Evolutionary conservation across 2,113 vertebrate species (phyloP), one percentile per base, ranked within the genome.

Genomic region (Alethe diademata): DNA sequence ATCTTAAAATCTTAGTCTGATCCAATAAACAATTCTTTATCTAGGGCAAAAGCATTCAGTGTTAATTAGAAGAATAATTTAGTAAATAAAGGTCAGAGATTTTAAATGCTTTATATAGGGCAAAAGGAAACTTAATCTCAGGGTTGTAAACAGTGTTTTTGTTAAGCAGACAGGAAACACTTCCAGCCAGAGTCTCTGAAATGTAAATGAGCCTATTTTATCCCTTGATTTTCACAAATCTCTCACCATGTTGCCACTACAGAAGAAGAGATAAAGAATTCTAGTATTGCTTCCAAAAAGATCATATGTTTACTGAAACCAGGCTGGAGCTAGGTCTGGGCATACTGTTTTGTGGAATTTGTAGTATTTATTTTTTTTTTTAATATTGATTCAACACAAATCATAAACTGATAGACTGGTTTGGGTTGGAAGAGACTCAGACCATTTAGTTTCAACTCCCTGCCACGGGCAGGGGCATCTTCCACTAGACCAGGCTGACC

Each of bases 171-270:
- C 19, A 88, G 78, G 71, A 94, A 86, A 78, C 81, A 85, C 47
- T 94, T 95, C 65, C 78, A 93, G 47, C 11, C 51, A 1, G 58
- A 91, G 35, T 42, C 87, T 95, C 80, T 95, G 92, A 95, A 96
- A 96, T 95, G 74, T 73, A 95, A 95, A 96, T 94, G 54, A 95
- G 50, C 31, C 29, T 24, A 40, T 92, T 91, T 94, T 90, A 95
- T 92, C 78, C 51, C 85, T 88, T 76, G 66, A 92, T 91, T 92
- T 92, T 92, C 90, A 90, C 93, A 95, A 95, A 95, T 40, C 62
- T 95, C 81, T 90, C 87, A 76, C 58, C 43, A 61, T n/a, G 58
- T 78, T 91, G 24, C 71, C 75, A 56, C 81, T 90, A 73, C 50
- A 76, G 74, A 90, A 88, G 56, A 86, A 19, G 36, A 84, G 78